Evolutionary conservation across 2,113 vertebrate species (phyloP), one percentile per base, ranked within the genome.

Genomic region (Bombycilla garrulus): DNA sequence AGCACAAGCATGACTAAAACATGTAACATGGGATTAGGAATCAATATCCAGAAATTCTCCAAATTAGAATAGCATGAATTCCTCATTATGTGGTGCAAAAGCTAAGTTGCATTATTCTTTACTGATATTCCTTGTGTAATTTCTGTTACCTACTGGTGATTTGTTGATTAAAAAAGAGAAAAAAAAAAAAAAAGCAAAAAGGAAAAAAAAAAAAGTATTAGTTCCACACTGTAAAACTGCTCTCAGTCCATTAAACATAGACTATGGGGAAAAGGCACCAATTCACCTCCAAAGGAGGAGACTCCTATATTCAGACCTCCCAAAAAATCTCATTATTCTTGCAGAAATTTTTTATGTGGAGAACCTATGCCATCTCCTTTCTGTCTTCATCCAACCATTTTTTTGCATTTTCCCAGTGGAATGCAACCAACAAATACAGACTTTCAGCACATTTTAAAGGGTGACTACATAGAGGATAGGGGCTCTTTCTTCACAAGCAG

Each of bases 351-450:
- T 51, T 1, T 44, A 11, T 48, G 17, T 44, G 19, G 16, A 82
- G 19, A 77, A n/a, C 2, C 2, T 44, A 12, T 14, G 5, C 16
- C 11, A 42, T 50, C 2, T 57, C 13, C 22, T 71, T 50, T 86
- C 66, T 71, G 50, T 80, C 69, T 67, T 38, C 5, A 11, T 28
- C 4, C 31, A 78, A 25, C 3, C 0, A 0, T 12, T 69, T 89
- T 88, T 79, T 44, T 69, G 5, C 4, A 0, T 83, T 69, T 81
- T 72, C 38, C 19, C 5, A 29, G 4, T 28, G 18, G 35, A 85
- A 91, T 42, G 20, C 4, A 42, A 19, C 36, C 22, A 89, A 40
- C 5, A 56, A 47, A 70, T 40, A n/a, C 14, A 87, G n/a, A 35
- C 3, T 77, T 78, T 31, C 12, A 54, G 12, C 5, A 8, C 44